Base-by-base conservation (phyloP, 37 sponge, comb jelly and placozoan species). In the Beroe ovata region DNA sequence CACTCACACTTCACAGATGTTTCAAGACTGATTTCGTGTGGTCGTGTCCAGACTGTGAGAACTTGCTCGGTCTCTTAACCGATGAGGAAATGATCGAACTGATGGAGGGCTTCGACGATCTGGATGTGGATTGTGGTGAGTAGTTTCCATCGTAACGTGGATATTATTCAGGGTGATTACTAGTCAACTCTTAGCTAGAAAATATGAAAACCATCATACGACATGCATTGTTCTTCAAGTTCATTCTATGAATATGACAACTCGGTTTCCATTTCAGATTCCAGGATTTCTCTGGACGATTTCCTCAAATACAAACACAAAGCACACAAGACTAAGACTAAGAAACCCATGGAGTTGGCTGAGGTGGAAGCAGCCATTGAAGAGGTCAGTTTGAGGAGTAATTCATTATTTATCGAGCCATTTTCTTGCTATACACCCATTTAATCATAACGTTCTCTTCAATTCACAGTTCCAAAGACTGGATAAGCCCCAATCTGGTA, bases 21-120 rank as follows among this genome's bases (percentile, higher is more conserved):
- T 77, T 77, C 47, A 77, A n/a, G 47, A 77, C 84, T 28, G 84
- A 77, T 54, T 77, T 77, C 21, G 84, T 77, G 41, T 77, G 84
- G 84, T 77, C 84, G 54, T 77, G 84, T 23, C 84, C 84, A 16
- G 42, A 39, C 26, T 77, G 84, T 23, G 84, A 77, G 38, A 77
- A 77, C 25, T 54, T 77, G 28, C 84, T 77, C 11, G 84, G 84
- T 41, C 84, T 77, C n/a, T 25, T 77, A 29, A 39, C 42, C 8
- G 84, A 77, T 25, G 84, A 77, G 38, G 84, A 77, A 40, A 77
- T 77, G 84, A 77, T 77, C 2, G 84, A 77, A 77, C 84, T 77
- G 1, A 77, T 77, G 84, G 84, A 77, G 54, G 33, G 54, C 38
- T 77, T 77, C 33, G 84, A 77, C 23, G 54, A 37, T 39, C 84